These are phyloP conservation scores for Tetragnatha versicolor DNA, from an alignment of 1,140 invertebrate genomes.

Conservation along the genomic window DNA sequence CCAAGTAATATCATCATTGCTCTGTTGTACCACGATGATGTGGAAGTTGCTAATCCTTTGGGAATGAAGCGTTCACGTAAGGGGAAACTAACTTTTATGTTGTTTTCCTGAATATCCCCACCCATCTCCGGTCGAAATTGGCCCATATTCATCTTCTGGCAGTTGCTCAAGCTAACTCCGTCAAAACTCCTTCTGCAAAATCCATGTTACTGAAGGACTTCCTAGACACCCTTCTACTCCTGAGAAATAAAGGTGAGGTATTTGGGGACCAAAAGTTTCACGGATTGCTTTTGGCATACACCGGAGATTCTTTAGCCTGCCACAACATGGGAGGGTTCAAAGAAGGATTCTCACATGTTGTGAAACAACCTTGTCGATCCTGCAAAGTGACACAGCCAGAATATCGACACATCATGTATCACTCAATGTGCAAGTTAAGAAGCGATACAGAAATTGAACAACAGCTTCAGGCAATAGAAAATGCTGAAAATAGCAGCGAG, in stretches of 20 bases:
- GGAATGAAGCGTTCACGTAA: constrained; percentile 3
- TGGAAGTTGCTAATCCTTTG: neutral
- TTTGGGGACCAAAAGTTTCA: constrained; percentile 17
- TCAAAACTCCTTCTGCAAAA: neutral
- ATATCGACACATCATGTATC: neutral
- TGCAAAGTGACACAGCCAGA: neutral
- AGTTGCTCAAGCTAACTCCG: constrained; percentile 1
- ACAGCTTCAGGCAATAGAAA: neutral
- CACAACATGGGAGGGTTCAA: constrained; percentile 17
- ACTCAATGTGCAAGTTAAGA: neutral
- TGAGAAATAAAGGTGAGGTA: neutral
- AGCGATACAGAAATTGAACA: neutral
- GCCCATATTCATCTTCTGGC: constrained; percentile 8
- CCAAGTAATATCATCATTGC: neutral
- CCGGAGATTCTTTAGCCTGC: constrained; percentile 3
- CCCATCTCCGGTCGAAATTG: neutral
- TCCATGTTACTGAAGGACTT: neutral
- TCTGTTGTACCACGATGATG: constrained; percentile 8
- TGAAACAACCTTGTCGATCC: constrained; percentile 3
- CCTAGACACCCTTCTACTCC: neutral
- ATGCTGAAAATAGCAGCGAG: neutral
- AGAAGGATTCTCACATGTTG: neutral
- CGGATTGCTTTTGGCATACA: constrained; percentile 6
- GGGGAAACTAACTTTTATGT: constrained; percentile 11
- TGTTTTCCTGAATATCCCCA: constrained; percentile 1